These are phyloP conservation scores for Malaclemys terrapin DNA, from an alignment of 2,113 vertebrate genomes.

Conservation along the genomic window DNA sequence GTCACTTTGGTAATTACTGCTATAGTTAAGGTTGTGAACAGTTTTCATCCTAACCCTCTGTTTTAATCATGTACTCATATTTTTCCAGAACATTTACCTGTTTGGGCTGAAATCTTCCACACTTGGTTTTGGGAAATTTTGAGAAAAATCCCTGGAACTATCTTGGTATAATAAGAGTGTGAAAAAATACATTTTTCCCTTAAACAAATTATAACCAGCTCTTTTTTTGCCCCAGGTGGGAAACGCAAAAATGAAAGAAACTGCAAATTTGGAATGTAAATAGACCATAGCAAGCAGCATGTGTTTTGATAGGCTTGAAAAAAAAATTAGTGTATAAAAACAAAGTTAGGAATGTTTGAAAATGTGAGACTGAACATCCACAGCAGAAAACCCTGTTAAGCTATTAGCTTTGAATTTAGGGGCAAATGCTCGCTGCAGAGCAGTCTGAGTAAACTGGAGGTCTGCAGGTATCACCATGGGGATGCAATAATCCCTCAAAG, in stretches of 20 bases:
- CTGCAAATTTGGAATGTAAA: not conserved
- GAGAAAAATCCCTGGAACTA: not conserved
- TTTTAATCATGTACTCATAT: not conserved
- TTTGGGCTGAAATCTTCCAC: not conserved
- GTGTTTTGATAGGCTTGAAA: not conserved
- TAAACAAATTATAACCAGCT: not conserved
- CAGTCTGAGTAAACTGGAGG: constrained; percentile 2
- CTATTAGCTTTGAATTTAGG: not conserved
- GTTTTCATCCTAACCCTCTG: not conserved
- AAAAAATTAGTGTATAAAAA: not conserved
- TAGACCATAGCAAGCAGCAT: not conserved
- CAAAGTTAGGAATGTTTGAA: not conserved
- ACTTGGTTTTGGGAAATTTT: not conserved
- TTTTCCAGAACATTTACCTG: not conserved
- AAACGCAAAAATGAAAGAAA: not conserved
- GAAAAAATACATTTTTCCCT: not conserved
- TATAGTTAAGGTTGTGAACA: not conserved
- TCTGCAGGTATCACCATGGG: constrained; percentile 44
- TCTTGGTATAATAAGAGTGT: not conserved
- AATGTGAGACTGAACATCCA: not conserved
- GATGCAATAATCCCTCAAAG: not conserved
- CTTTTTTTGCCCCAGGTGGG: not conserved
- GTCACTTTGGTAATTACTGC: not conserved
- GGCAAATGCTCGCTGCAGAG: constrained; percentile 11
- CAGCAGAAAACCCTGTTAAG: constrained; percentile 46